phyloP scores from a whole-genome alignment of 2,797 vertebrate species.

The Calcarius lapponicus region DNA sequence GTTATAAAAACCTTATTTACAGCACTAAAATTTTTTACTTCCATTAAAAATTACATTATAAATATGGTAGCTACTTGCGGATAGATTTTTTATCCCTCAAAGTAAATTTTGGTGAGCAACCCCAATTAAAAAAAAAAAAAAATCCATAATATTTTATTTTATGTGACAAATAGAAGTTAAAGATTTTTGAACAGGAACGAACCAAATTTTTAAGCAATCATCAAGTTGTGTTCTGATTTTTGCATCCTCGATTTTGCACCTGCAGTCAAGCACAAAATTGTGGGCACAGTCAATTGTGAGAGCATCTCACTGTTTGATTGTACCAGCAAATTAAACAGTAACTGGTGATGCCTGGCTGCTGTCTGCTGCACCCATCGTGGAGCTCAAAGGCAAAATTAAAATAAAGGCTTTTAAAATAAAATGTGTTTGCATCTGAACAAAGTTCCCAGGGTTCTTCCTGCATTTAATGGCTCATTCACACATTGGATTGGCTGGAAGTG shows the following conservation, averaged over 20 bases:
- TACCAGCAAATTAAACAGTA: slow-evolving; percentile 60
- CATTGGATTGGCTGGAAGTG: not conserved
- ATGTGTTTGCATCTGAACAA: not conserved
- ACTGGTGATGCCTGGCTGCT: slow-evolving; percentile 42
- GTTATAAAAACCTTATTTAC: not conserved
- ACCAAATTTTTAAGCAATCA: slow-evolving; percentile 14
- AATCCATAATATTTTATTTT: not conserved
- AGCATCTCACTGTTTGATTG: slow-evolving; percentile 49
- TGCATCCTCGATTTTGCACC: slow-evolving; percentile 54
- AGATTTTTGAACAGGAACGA: not conserved
- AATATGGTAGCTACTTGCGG: not conserved
- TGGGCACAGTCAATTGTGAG: slow-evolving; percentile 57
- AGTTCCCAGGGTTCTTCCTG: not conserved
- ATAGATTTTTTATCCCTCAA: not conserved
- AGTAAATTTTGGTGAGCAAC: not conserved
- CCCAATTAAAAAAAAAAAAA: not conserved
- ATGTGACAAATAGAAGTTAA: not conserved
- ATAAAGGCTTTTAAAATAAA: not conserved
- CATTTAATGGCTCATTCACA: not conserved
- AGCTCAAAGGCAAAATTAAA: slow-evolving; percentile 1
- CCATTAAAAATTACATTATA: not conserved
- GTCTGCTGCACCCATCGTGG: not conserved
- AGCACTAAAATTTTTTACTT: not conserved
- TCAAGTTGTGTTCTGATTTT: slow-evolving; percentile 58
- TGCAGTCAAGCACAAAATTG: slow-evolving; percentile 70